phyloP scores from a whole-genome alignment of 2,888 invertebrate species.

The Hecatera dysodea region DNA sequence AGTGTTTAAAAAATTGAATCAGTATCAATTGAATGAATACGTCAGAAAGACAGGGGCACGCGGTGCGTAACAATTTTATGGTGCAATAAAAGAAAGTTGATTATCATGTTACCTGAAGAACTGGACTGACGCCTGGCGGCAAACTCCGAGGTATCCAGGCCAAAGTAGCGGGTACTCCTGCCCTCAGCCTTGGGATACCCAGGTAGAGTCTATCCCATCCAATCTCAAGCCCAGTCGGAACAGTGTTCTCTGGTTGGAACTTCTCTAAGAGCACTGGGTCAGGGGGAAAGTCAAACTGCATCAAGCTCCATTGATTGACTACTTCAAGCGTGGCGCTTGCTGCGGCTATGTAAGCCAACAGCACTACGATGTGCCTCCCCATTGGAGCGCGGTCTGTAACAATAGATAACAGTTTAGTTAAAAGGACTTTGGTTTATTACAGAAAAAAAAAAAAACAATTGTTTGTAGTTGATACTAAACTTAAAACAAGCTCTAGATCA shows the following conservation, averaged over 20 bases:
- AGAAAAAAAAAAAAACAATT: not conserved
- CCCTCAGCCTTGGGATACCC: slow-evolving; percentile 94
- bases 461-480: not conserved
- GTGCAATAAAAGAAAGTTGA: slow-evolving; percentile 51
- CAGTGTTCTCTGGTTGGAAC: slow-evolving; percentile 93
- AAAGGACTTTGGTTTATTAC: not conserved
- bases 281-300: slow-evolving; percentile 93
- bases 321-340: slow-evolving; percentile 90
- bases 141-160: slow-evolving; percentile 92
- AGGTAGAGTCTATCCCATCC: slow-evolving; percentile 93
- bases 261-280: slow-evolving; percentile 90
- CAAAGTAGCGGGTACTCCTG: slow-evolving; percentile 94
- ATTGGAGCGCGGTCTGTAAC: slow-evolving; percentile 67
- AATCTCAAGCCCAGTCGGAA: slow-evolving; percentile 94
- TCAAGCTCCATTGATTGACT: slow-evolving; percentile 93
- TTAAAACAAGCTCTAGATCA: not conserved
- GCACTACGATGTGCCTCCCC: slow-evolving; percentile 72
- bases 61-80: not conserved
- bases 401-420: slow-evolving; percentile 11
- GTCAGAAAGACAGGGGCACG: slow-evolving; percentile 5
- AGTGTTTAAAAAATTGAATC: slow-evolving; percentile 11
- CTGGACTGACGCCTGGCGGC: slow-evolving; percentile 93
- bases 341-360: slow-evolving; percentile 78
- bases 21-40: slow-evolving; percentile 24
- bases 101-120: slow-evolving; percentile 89